Base-by-base conservation (phyloP, 2,797 vertebrate species). In the Microctenopoma steveboyesi region DNA sequence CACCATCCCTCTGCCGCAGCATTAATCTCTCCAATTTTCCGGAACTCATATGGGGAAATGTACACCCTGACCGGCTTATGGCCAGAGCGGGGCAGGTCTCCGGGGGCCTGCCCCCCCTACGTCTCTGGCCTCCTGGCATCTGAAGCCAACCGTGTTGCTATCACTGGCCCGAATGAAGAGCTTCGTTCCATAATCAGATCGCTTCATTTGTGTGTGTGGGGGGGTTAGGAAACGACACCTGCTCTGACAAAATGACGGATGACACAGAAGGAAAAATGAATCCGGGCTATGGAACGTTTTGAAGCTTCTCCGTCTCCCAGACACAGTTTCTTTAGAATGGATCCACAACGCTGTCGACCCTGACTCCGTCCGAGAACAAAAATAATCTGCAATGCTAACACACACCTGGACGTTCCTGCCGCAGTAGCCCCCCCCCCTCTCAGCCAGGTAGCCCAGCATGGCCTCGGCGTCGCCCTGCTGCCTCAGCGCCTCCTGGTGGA, bases 1-100 rank as follows among this genome's bases (percentile, higher is more conserved):
- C 79, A 60, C 76, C 53, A 55, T 88, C 90, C 88, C 83, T 91
- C 91, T 90, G 90, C 92, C 74, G 51, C 86, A 74, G 83, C 89
- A 92, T 92, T 93, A 91, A 93, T 93, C 92, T 93, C 69, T 39
- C 79, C 90, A 90, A 92, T 93, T 92, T 92, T 92, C 91, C 84
- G 88, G 91, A 94, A 91, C 90, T 91, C 86, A 33, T 30, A 12
- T 53, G 76, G 78, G 82, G 91, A 85, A 91, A 90, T 83, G 74
- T 86, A 91, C 87, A 92, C 90, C 89, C 82, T 69, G 76, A 84
- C 68, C 81, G 76, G 86, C 90, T 92, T 84, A 84, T 76, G 68
- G 76, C 83, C 76, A 79, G 72, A 82, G 67, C 76, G 65, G 82
- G 78, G 72, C 71, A 86, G 72, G 86, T 69, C 88, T 82, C 80